A percentile compares a stretch with the other conserved stretches of the same genome.
phyloP scores from a whole-genome alignment of 2,113 vertebrate species.

The Nibea coibor region DNA sequence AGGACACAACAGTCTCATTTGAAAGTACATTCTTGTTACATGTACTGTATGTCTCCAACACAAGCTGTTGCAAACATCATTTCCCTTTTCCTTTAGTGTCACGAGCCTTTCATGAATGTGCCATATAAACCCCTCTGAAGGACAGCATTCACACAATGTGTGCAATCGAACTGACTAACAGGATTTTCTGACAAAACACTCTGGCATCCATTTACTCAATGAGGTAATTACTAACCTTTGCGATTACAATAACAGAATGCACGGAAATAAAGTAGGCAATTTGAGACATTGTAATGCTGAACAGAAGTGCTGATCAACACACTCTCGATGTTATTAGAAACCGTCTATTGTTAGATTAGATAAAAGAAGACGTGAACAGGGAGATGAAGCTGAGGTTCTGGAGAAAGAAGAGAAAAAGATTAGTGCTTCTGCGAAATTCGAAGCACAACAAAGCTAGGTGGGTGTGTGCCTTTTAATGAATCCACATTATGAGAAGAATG shows the following conservation, averaged over 20 bases:
- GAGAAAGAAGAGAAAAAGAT: conserved; percentile 3
- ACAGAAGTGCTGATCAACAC: conserved; percentile 43
- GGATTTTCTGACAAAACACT: conserved; percentile 37
- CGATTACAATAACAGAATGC: conserved; percentile 45
- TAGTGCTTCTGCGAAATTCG: conserved; percentile 60
- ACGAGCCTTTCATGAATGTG: neutral
- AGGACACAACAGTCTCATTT: neutral
- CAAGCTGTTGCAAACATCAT: neutral
- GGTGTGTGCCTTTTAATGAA: conserved; percentile 54
- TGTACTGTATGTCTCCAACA: neutral
- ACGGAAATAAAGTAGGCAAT: conserved; percentile 44
- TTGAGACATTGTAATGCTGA: conserved; percentile 16
- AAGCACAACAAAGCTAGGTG: conserved; percentile 50
- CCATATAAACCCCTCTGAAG: conserved; percentile 1
- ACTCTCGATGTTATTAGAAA: conserved; percentile 27
- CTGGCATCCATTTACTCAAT: conserved; percentile 18
- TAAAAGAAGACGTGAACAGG: conserved; percentile 5
- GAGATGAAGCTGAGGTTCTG: neutral
- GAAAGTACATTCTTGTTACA: neutral
- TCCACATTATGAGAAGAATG: conserved; percentile 39
- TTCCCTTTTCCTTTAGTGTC: neutral
- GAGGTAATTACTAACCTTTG: conserved; percentile 51
- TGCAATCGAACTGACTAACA: conserved; percentile 24
- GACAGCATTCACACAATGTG: conserved; percentile 20
- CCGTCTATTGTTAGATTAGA: conserved; percentile 29